Evolutionary conservation across 37 sponge, comb jelly and placozoan species (phyloP), one percentile per base, ranked within the genome.

Genomic region (Chondrosia reniformis): DNA sequence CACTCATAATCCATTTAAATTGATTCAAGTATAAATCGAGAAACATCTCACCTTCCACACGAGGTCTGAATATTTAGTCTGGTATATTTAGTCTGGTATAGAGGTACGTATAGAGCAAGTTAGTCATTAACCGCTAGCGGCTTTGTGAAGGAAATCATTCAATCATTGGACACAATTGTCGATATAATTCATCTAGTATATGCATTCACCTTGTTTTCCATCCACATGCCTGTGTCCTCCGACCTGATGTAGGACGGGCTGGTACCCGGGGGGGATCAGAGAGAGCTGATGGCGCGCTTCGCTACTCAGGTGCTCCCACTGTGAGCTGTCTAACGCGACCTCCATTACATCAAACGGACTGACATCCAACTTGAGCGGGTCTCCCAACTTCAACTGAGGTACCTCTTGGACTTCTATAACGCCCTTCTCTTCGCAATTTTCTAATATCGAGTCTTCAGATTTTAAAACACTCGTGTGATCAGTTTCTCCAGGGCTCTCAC

Each of bases 201-300:
- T 9, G 33, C 39, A 40, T 42, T 37, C 33, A 87, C 92, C 88
- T 64, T 71, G 79, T 65, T 87, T 87, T 36, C 92, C 93, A 34
- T 92, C 88, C 41, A 92, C 76, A 46, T 88, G 86, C 33, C 85
- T 78, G 80, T 92, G 93, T 33, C 93, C 93, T n/a, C 93, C 93
- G 27, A 92, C 86, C 59, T 92, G 93, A 46, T 92, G 93, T 6
- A 88, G 88, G 13, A 92, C 69, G 40, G 88, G 93, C 9, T 84
- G 78, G 78, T 92, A 92, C 28, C 93, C 93, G 28, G 79, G 74
- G 0, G 93, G 93, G 32, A 92, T 78, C 3, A 82, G 79, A 38
- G 67, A n/a, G 39, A 92, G 69, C 66, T 86, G 83, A 33, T 84
- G 37, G 6, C 78, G 44, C 3, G 92, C 92, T 44, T 84, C 87